Evolutionary conservation across 2,888 invertebrate genomes (phyloP).

Genomic region (Drosophila barbarae): DNA sequence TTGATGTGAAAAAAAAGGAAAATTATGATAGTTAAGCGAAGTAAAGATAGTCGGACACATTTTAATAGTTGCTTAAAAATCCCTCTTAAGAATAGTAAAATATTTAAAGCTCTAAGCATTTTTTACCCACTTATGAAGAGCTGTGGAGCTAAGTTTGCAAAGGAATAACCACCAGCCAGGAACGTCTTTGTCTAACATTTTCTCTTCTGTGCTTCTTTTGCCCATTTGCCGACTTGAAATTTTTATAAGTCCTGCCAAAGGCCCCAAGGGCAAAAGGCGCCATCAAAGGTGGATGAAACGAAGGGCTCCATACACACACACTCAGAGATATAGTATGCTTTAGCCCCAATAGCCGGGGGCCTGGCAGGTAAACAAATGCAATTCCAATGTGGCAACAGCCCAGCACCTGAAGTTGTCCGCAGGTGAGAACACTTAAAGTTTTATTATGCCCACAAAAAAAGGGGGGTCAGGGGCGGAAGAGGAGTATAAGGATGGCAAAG

Average conservation of each 20-base stretch:
- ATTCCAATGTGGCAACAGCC: constrained; percentile 44
- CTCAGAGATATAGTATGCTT: neutral
- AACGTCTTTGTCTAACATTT: constrained; percentile 33
- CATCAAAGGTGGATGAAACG: constrained; percentile 37
- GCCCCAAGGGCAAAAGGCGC: constrained; percentile 31
- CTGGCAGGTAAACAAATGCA: constrained; percentile 62
- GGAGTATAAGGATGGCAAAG: constrained; percentile 17
- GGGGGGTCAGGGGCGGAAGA: neutral
- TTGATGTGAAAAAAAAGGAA: too few relatives aligned
- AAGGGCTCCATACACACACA: constrained; percentile 8
- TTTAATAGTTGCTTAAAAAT: neutral
- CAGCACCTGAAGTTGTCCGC: constrained; percentile 39
- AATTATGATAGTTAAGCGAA: neutral
- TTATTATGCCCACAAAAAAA: constrained; percentile 57
- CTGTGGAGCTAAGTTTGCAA: constrained; percentile 2
- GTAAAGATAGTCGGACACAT: too few relatives aligned
- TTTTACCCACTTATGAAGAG: constrained; percentile 4
- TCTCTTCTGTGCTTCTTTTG: constrained; percentile 19
- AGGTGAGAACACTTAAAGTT: constrained; percentile 66
- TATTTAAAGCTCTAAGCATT: constrained; percentile 2
- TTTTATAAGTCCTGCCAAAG: constrained; percentile 38
- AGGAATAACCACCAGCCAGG: constrained; percentile 16
- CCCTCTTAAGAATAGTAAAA: neutral
- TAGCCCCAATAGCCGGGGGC: constrained; percentile 60
- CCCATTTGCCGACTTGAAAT: constrained; percentile 36